Conservation (phyloP, 1,140 invertebrate species). For the Bathynomus jamesi region DNA sequence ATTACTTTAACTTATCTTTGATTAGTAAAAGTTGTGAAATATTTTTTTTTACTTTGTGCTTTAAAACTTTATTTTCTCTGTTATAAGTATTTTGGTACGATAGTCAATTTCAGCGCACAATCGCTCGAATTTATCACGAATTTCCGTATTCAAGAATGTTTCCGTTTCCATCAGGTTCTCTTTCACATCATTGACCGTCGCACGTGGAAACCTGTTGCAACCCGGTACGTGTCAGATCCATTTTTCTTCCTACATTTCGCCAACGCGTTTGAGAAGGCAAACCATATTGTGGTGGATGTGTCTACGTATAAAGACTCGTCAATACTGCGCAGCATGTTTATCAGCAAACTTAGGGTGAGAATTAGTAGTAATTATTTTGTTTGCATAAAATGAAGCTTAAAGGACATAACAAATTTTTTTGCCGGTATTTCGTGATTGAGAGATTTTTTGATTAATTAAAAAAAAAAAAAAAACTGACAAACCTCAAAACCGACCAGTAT, state of each 20-base stretch:
- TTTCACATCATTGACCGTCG: neutral
- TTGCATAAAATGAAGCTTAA: neutral
- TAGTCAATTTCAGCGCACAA: neutral
- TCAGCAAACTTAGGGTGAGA: neutral
- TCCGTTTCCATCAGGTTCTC: neutral
- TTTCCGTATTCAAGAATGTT: too few relatives aligned
- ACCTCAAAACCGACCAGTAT: too few relatives aligned
- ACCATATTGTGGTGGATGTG: constrained; percentile 1
- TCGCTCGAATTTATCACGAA: too few relatives aligned
- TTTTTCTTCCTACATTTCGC: neutral
- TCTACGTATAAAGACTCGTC: constrained; percentile 1
- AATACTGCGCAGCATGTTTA: neutral
- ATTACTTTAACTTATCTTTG: neutral
- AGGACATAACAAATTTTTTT: too few relatives aligned
- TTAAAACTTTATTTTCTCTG: neutral
- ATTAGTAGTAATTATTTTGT: neutral
- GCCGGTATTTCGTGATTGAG: too few relatives aligned
- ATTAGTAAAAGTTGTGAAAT: neutral
- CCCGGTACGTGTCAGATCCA: neutral
- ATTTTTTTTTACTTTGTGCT: neutral
- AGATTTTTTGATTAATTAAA: too few relatives aligned
- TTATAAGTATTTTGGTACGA: neutral
- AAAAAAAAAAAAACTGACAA: too few relatives aligned
- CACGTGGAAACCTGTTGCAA: neutral
- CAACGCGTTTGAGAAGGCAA: neutral